Evolutionary conservation across 2,888 invertebrate genomes (phyloP), one percentile per base, ranked within the genome.

Genomic region (Julus scandinavius): DNA sequence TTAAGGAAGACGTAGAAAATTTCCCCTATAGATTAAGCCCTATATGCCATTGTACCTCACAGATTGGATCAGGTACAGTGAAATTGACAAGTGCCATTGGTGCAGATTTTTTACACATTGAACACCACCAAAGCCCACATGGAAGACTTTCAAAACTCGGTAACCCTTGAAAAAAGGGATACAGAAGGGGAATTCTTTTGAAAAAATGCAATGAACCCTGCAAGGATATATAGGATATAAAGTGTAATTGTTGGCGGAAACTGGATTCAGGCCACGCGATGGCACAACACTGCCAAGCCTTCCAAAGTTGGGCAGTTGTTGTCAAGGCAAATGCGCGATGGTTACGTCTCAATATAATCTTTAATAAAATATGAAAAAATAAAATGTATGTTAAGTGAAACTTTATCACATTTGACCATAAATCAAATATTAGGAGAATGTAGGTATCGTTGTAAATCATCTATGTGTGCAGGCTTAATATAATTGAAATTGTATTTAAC

Each of bases 61-160:
- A 85, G 85, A 85, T 85, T 85, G 85, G 45, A 85, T 85, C 85
- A 85, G 45, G 85, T 41, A 85, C 41, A 45, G 85, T 85, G 45
- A 85, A 85, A 85, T 85, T 85, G 85, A 85, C 85, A 85, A 85
- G 85, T 45, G 85, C 41, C 85, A 45, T 85, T 41, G 85, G 85
- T 85, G 85, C 85, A 85, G 9, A 45, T 45, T 45, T 45, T 45
- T 40, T 85, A 17, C 45, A 38, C 85, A 85, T 85, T 41, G 85
- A 85, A 40, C 41, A 72, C 20, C 58, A 5, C n/a, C 58, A n/a
- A 58, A 58, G 58, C 58, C 58, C 63, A 63, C 63, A 72, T 7
- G 63, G 63, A 72, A 72, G 63, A 72, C 63, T 72, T 72, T 72
- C 63, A 72, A 29, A 72, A 72, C 20, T 72, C 63, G 20, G 63